phyloP scores from a whole-genome alignment of 2,113 vertebrate species.

The Myrmophylax atrothorax region DNA sequence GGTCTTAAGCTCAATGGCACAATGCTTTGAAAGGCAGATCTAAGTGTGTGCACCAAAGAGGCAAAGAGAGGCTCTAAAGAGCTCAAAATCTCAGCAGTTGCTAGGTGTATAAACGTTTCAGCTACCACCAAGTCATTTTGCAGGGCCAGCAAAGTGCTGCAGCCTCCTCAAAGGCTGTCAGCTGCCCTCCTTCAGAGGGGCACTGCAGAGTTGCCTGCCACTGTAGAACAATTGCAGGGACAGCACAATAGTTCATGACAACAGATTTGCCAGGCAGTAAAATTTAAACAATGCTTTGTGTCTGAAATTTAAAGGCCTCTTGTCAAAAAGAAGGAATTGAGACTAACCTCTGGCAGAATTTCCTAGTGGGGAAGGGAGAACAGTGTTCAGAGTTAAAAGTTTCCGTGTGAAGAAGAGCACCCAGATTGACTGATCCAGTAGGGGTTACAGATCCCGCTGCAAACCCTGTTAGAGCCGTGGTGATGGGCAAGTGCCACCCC shows the following conservation, averaged over 20 bases:
- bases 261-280: not conserved
- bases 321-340: not conserved
- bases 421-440: rapidly evolving
- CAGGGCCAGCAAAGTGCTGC: not conserved
- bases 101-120: not conserved
- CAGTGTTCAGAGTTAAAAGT: not conserved
- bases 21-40: not conserved
- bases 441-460: not conserved
- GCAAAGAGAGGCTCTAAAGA: not conserved
- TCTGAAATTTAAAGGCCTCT: not conserved
- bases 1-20: not conserved
- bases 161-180: not conserved
- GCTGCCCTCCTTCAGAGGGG: not conserved
- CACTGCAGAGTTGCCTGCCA: not conserved
- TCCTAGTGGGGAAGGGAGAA: not conserved
- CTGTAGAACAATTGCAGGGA: not conserved
- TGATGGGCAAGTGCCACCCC: not conserved
- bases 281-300: not conserved
- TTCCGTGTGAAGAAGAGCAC: not conserved
- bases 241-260: not conserved
- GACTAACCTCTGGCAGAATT: not conserved
- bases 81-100: not conserved
- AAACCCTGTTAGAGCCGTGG: not conserved
- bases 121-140: not conserved
- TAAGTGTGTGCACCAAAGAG: not conserved